Percentiles rank a stretch among this genome's conserved stretches.
Evolutionary conservation across 2,113 vertebrate genomes (phyloP).

Genomic region (Pedionomus torquatus): DNA sequence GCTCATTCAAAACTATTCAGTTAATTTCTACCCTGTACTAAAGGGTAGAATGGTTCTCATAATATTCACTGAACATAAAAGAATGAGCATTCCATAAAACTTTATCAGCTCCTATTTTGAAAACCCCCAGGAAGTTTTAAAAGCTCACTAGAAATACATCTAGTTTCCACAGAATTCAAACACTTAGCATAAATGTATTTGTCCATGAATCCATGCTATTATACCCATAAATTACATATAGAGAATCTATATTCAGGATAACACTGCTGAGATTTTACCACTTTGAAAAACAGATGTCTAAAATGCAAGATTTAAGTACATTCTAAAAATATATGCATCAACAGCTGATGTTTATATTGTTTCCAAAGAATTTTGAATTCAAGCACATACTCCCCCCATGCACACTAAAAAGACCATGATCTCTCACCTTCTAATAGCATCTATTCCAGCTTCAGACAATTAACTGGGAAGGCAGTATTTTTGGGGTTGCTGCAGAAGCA

Average conservation of each 20-base stretch:
- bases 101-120: slow-evolving; percentile 47
- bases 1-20: slow-evolving; percentile 35
- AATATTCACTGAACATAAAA: slow-evolving; percentile 29
- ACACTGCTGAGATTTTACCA: neutral
- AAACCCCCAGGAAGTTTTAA: slow-evolving; percentile 42
- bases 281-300: neutral
- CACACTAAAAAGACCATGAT: neutral
- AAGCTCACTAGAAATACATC: slow-evolving; percentile 20
- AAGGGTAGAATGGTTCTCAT: neutral
- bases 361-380: neutral
- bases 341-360: neutral
- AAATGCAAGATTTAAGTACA: neutral
- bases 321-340: neutral
- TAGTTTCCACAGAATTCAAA: slow-evolving; percentile 26
- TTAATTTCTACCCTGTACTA: slow-evolving; percentile 36
- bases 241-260: neutral
- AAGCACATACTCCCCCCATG: neutral
- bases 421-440: neutral
- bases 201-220: neutral
- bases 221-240: neutral
- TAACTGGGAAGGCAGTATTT: neutral
- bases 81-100: slow-evolving; percentile 41
- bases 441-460: neutral
- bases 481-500: neutral
- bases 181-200: neutral